Percentiles rank a stretch among this genome's conserved stretches.
These are phyloP conservation scores for Steromphala cineraria DNA, from an alignment of 2,888 invertebrate species.

Conservation along the genomic window DNA sequence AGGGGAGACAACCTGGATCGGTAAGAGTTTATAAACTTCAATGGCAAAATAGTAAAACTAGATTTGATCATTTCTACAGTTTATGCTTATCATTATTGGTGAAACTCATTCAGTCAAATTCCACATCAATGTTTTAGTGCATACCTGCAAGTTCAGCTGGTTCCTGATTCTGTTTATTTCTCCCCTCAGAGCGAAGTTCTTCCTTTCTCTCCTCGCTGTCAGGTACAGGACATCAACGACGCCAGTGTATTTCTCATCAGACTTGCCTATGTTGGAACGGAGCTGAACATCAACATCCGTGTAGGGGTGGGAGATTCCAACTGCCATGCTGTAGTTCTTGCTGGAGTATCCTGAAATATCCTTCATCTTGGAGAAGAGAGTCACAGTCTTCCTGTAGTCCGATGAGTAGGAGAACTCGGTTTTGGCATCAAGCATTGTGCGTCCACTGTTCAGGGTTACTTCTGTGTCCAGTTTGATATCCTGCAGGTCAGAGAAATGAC, in stretches of 20 bases:
- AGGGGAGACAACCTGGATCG: conserved; percentile 29
- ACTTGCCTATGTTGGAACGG: conserved; percentile 45
- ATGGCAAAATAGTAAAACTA: neutral
- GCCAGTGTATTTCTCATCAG: conserved; percentile 41
- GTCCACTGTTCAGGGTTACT: conserved; percentile 43
- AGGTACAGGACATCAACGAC: conserved; percentile 55
- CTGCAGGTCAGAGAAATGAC: conserved; percentile 26
- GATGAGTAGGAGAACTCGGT: conserved; percentile 59
- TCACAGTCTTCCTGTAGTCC: conserved; percentile 54
- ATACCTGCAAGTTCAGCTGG: conserved; percentile 50
- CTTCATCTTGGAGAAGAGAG: conserved; percentile 45
- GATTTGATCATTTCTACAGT: too few relatives aligned
- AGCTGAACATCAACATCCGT: conserved; percentile 60
- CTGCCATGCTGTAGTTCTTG: conserved; percentile 46
- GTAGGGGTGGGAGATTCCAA: conserved; percentile 60
- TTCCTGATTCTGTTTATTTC: conserved; percentile 56
- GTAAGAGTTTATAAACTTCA: too few relatives aligned
- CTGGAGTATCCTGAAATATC: conserved; percentile 35
- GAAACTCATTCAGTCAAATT: too few relatives aligned
- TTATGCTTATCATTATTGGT: too few relatives aligned
- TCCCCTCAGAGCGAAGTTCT: conserved; percentile 51
- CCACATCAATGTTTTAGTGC: neutral
- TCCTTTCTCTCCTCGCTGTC: conserved; percentile 45
- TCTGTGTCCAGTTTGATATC: conserved; percentile 49
- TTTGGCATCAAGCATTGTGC: conserved; percentile 49